Evolutionary conservation across 2,888 invertebrate species (phyloP).

Genomic region (Neuroscelio doddi): DNA sequence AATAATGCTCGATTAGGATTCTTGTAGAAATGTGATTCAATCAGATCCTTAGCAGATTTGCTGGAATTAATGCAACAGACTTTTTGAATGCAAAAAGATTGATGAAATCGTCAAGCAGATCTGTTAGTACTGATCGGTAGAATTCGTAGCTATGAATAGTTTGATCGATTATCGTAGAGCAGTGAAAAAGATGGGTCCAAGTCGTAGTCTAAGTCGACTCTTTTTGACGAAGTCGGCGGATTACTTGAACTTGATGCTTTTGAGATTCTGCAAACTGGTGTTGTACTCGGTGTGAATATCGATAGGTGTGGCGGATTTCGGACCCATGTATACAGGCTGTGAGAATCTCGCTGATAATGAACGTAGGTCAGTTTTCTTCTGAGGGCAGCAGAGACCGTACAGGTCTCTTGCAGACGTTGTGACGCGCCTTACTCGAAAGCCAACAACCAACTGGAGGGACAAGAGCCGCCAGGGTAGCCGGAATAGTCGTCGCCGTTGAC

Average conservation of each 20-base stretch:
- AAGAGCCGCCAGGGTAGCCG: slow-evolving; percentile 35
- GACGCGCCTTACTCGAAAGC: slow-evolving; percentile 57
- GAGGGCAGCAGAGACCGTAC: neutral
- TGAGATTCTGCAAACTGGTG: slow-evolving; percentile 59
- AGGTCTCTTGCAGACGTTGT: slow-evolving; percentile 14
- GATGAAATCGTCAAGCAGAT: neutral
- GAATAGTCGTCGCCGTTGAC: slow-evolving; percentile 35
- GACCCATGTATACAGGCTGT: slow-evolving; percentile 63
- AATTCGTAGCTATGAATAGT: no score
- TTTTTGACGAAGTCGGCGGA: slow-evolving; percentile 12
- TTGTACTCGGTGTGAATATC: slow-evolving; percentile 59
- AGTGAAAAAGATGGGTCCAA: neutral
- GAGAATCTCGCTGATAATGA: slow-evolving; percentile 9
- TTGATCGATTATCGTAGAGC: no score
- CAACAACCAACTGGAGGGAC: slow-evolving; percentile 63
- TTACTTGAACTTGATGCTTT: slow-evolving; percentile 64
- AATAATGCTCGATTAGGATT: no score
- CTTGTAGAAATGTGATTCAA: no score
- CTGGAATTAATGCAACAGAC: no score
- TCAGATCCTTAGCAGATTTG: no score
- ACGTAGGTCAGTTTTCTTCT: slow-evolving; percentile 12
- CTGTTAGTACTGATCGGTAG: no score
- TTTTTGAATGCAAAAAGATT: neutral
- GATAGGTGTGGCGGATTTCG: slow-evolving; percentile 57
- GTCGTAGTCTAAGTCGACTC: neutral